Conservation (phyloP, 2,888 invertebrate species). For the Lapara coniferarum region DNA sequence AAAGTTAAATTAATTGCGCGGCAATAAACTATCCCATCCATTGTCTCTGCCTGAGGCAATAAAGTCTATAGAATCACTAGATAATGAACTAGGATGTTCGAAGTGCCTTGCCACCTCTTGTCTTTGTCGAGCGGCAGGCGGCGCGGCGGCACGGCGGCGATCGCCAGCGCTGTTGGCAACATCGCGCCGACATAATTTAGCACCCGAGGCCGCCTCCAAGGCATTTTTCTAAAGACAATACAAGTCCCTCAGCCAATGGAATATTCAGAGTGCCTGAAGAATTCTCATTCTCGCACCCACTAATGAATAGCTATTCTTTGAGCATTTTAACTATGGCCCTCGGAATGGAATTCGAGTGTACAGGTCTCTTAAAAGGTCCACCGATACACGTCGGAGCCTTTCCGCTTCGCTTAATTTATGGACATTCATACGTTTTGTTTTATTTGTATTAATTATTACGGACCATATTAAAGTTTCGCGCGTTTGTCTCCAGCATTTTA, state of each 20-base stretch:
- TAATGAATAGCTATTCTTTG: conserved; percentile 84
- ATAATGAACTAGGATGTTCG: conserved; percentile 72
- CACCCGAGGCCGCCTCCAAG: conserved; percentile 59
- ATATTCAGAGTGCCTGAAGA: conserved; percentile 80
- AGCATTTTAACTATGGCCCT: conserved; percentile 82
- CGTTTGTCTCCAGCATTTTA: conserved; percentile 46
- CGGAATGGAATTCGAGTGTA: conserved; percentile 81
- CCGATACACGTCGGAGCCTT: conserved; percentile 79
- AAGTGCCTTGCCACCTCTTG: conserved; percentile 46
- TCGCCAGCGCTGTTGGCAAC: conserved; percentile 49
- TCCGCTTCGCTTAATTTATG: conserved; percentile 81
- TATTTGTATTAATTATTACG: conserved; percentile 79
- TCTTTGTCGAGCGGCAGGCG: conserved; percentile 50
- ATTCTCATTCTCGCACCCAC: conserved; percentile 83
- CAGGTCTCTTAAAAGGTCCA: conserved; percentile 82
- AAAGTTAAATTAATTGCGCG: conserved; percentile 47
- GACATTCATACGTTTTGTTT: conserved; percentile 64
- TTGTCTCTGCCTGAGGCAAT: conserved; percentile 54
- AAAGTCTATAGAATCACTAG: conserved; percentile 56
- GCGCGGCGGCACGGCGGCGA: conserved; percentile 5
- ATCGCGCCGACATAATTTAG: conserved; percentile 74
- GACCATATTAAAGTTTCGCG: conserved; percentile 67
- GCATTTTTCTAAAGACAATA: conserved; percentile 82
- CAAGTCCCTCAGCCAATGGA: conserved; percentile 72
- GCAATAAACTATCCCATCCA: conserved; percentile 48